Conservation (phyloP, 2,888 invertebrate species). For the Isoperla grammatica region DNA sequence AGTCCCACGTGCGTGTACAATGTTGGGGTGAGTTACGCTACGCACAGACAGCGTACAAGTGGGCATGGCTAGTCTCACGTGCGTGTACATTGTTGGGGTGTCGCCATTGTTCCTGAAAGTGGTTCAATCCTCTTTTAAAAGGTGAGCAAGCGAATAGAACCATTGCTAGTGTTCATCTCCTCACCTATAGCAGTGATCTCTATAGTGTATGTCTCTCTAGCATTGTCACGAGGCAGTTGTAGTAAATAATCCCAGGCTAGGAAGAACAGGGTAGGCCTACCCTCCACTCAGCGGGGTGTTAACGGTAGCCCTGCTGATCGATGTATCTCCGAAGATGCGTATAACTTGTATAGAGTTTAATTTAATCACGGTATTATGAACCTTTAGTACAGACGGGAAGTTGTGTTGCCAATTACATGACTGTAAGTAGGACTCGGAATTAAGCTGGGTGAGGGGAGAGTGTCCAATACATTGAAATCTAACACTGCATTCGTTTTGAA, state of each 20-base stretch:
- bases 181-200: conserved; percentile 8
- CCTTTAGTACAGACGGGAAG: conserved; percentile 7
- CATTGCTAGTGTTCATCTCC: conserved; percentile 10
- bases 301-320: conserved; percentile 5
- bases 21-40: too few species aligned
- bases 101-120: conserved; percentile 12
- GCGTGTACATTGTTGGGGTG: background rate
- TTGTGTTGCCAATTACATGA: conserved; percentile 15
- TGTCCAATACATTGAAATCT: conserved; percentile 1
- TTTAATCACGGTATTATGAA: conserved; percentile 21
- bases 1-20: too few species aligned
- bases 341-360: conserved; percentile 17
- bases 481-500: conserved; percentile 11
- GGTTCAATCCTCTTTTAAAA: conserved; percentile 12
- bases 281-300: conserved; percentile 9
- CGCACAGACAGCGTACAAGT: too few species aligned
- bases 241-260: conserved; percentile 8
- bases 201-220: background rate
- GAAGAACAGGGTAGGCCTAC: background rate
- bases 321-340: conserved; percentile 22
- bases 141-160: conserved; percentile 12
- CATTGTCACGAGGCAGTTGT: conserved; percentile 3
- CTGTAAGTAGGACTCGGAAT: conserved; percentile 3
- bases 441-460: background rate
- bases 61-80: too few species aligned